phyloP scores from a whole-genome alignment of 2,797 vertebrate genomes.

The Enteromius unitaeniatus region DNA sequence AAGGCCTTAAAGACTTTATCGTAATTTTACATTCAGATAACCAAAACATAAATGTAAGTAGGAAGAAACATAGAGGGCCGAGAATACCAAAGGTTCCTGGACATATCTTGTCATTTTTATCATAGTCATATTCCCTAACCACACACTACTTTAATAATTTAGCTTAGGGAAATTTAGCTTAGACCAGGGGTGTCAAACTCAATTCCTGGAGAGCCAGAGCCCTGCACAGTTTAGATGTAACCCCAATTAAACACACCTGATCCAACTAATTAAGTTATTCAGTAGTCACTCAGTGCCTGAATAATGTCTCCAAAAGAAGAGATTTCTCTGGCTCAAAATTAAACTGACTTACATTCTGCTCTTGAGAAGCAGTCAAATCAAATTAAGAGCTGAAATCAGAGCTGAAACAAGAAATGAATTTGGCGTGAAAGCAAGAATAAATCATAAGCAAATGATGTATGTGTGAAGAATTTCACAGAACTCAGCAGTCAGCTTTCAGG shows the following conservation, averaged over 20 bases:
- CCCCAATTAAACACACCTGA: no score
- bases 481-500: neutral
- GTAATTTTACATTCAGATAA: neutral
- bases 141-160: neutral
- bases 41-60: neutral
- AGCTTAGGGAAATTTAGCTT: neutral
- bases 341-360: conserved; percentile 8
- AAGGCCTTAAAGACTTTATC: neutral
- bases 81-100: neutral
- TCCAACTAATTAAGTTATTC: no score
- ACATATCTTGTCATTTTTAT: neutral
- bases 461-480: conserved; percentile 16
- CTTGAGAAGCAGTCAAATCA: neutral
- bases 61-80: neutral
- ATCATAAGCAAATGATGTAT: neutral
- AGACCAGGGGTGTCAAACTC: no score
- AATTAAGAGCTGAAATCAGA: neutral
- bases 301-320: neutral
- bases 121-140: neutral
- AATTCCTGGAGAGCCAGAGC: no score
- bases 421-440: conserved; percentile 13
- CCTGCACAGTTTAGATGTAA: no score
- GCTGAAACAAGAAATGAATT: neutral
- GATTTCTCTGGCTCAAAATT: neutral
- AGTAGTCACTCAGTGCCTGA: neutral